Base-by-base conservation (phyloP, 2,888 invertebrate genomes). In the Phaonia tiefii region DNA sequence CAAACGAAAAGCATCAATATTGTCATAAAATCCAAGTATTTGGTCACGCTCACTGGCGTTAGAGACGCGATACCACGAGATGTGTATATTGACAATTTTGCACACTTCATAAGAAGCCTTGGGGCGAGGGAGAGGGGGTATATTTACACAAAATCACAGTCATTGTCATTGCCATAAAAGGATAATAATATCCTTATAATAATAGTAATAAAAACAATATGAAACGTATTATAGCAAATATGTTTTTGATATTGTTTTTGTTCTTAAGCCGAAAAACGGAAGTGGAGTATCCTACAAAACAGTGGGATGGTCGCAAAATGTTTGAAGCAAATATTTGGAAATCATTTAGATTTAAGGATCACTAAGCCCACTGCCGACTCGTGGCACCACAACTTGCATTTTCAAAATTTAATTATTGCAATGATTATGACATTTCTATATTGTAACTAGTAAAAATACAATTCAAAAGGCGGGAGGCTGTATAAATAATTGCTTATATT, bases 61-160 rank as follows among this genome's bases (percentile, higher is more conserved):
- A 20, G 22, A 17, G 15, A 56, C 13, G 25, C 17, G 17, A 54
- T 49, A 20, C 15, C 10, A 51, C 60, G 17, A 37, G 70, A 77
- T 58, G 51, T 76, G 76, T 80, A 71, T 80, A n/a, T n/a, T 58
- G 58, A 26, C 65, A 76, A 80, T 58, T 77, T 65, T 70, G 73
- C 65, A 39, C 63, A 80, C 65, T 74, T 44, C 60, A 80, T 73
- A 58, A 51, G 49, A 44, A 25, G n/a, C 11, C 13, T 56, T 56
- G 54, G 26, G 54, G 1, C n/a, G n/a, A n/a, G n/a, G n/a, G n/a
- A n/a, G n/a, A n/a, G n/a, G n/a, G n/a, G n/a, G n/a, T n/a, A n/a
- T n/a, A n/a, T n/a, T n/a, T n/a, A n/a, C n/a, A n/a, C n/a, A n/a
- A n/a, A n/a, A n/a, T n/a, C n/a, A 10, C 20, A 42, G 54, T 7